Evolutionary conservation across 2,888 invertebrate species (phyloP).

Genomic region (Ormyrus pomaceus): DNA sequence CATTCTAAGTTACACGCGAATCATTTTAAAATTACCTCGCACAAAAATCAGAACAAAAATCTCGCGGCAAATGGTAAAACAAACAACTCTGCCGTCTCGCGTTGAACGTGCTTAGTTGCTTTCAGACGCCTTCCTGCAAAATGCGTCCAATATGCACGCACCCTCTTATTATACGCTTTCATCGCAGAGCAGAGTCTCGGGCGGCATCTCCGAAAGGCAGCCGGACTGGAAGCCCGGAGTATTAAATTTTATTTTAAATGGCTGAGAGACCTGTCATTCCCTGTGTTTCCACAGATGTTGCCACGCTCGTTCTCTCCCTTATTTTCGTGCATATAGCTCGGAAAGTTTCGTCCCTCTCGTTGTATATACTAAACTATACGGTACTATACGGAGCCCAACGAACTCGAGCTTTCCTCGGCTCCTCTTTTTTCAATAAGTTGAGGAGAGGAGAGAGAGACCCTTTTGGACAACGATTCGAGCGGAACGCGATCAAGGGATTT

Average conservation of each 20-base stretch:
- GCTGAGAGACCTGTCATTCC: slow-evolving; percentile 58
- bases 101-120: too few relatives aligned
- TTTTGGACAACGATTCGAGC: slow-evolving; percentile 20
- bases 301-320: slow-evolving; percentile 48
- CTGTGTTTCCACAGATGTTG: slow-evolving; percentile 65
- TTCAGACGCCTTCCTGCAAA: too few relatives aligned
- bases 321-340: not conserved
- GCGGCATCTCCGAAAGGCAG: not conserved
- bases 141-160: too few relatives aligned
- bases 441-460: not conserved
- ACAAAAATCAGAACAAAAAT: too few relatives aligned
- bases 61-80: too few relatives aligned
- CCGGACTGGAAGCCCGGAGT: slow-evolving; percentile 28
- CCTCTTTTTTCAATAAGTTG: slow-evolving; percentile 6
- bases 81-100: too few relatives aligned
- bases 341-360: not conserved
- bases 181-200: too few relatives aligned
- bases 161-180: too few relatives aligned
- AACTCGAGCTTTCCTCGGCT: not conserved
- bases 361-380: not conserved
- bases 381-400: not conserved
- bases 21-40: too few relatives aligned
- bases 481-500: slow-evolving; percentile 29
- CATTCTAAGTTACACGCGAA: too few relatives aligned
- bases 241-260: slow-evolving; percentile 63